These are phyloP conservation scores for Hirudo medicinalis DNA, from an alignment of 1,140 invertebrate genomes.

Conservation along the genomic window DNA sequence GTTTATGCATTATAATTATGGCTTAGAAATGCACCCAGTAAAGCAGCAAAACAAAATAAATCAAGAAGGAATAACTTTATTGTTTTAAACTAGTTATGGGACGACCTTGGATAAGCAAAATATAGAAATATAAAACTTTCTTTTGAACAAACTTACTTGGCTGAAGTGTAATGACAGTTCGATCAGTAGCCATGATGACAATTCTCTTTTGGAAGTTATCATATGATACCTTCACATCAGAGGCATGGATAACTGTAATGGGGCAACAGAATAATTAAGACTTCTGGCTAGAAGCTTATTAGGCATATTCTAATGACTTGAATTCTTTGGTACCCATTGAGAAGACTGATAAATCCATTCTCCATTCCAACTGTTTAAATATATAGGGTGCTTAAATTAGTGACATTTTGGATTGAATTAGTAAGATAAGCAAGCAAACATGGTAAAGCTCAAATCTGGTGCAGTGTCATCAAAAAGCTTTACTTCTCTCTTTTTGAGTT, in stretches of 20 bases:
- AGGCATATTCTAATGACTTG: neutral
- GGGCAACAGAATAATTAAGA: neutral
- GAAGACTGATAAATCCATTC: slow-evolving; percentile 1
- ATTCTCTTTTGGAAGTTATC: neutral
- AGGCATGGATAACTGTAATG: neutral
- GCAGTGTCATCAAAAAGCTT: slow-evolving; percentile 5
- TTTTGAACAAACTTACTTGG: neutral
- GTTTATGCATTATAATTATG: neutral
- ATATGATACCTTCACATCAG: slow-evolving; percentile 9
- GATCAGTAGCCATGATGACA: neutral
- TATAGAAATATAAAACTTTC: neutral
- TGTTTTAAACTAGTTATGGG: too few species aligned
- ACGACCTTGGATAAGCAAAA: too few species aligned
- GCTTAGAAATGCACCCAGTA: neutral
- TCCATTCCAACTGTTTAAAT: slow-evolving; percentile 1
- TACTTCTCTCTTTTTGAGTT: neutral
- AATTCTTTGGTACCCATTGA: slow-evolving; percentile 9
- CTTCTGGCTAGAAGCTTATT: neutral
- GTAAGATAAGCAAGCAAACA: neutral
- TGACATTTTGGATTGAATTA: neutral
- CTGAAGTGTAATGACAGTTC: neutral
- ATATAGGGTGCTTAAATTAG: neutral
- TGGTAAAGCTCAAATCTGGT: neutral
- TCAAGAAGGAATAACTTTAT: too few species aligned
- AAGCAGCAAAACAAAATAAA: neutral